phyloP scores from a whole-genome alignment of 2,888 invertebrate genomes.

The Euzetes globulus region DNA sequence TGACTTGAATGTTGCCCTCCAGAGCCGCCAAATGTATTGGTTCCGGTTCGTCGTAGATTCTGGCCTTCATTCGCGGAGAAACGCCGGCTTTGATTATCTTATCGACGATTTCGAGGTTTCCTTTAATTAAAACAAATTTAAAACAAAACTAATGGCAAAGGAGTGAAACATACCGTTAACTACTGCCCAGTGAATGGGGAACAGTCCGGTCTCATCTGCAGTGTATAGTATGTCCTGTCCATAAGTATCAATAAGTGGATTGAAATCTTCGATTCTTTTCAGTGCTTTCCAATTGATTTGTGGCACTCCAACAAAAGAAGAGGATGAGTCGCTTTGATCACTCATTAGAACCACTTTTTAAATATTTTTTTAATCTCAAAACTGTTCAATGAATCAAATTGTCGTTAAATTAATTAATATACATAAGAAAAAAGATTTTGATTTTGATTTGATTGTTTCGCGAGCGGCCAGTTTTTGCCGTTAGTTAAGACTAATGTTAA shows the following conservation, averaged over 20 bases:
- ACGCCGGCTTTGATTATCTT: neutral
- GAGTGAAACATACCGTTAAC: neutral
- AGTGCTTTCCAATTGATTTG: neutral
- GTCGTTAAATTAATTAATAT: too few species aligned
- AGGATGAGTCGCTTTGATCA: too few species aligned
- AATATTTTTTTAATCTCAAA: too few species aligned
- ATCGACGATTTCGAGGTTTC: neutral
- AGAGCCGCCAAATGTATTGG: neutral
- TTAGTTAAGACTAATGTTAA: too few species aligned
- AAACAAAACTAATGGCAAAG: neutral
- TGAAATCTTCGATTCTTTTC: neutral
- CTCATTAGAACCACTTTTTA: too few species aligned
- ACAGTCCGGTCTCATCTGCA: neutral
- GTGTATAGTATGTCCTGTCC: neutral
- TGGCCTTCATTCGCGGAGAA: neutral
- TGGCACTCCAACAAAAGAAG: neutral
- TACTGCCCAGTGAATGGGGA: conserved; percentile 2
- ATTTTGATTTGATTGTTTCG: too few species aligned
- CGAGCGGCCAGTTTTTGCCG: too few species aligned
- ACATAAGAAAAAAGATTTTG: too few species aligned
- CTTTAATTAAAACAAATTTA: neutral
- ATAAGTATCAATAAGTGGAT: neutral
- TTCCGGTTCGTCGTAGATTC: neutral
- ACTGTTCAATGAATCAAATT: too few species aligned
- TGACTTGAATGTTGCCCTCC: neutral